phyloP scores from a whole-genome alignment of 2,113 vertebrate species.

The Hippolais icterina region DNA sequence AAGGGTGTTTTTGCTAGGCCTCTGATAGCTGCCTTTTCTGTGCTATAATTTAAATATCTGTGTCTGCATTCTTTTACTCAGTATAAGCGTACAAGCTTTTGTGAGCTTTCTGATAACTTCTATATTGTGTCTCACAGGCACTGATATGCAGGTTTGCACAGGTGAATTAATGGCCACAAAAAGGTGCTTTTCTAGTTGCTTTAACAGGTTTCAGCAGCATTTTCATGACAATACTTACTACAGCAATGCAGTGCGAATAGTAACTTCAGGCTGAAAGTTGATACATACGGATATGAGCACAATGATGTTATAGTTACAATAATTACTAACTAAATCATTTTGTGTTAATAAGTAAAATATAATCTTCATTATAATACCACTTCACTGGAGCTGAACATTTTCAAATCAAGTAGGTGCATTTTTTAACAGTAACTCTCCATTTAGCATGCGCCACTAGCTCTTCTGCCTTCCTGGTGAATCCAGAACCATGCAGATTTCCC shows the following conservation, averaged over 20 bases:
- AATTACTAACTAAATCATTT: neutral
- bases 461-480: neutral
- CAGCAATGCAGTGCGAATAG: neutral
- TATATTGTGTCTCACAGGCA: neutral
- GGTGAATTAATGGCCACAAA: neutral
- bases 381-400: neutral
- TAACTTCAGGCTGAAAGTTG: neutral
- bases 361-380: neutral
- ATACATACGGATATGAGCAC: neutral
- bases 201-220: neutral
- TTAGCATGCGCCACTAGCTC: neutral
- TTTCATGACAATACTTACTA: neutral
- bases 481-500: neutral
- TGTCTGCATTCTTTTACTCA: neutral
- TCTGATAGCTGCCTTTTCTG: conserved; percentile 22
- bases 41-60: neutral
- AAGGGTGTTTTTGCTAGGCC: neutral
- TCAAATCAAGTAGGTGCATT: neutral
- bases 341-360: neutral
- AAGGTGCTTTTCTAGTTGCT: neutral
- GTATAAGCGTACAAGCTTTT: neutral
- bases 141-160: neutral
- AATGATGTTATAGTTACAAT: neutral
- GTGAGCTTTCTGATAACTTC: neutral
- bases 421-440: neutral